Conservation (phyloP, 1,140 invertebrate species). For the Oedothorax gibbosus region DNA sequence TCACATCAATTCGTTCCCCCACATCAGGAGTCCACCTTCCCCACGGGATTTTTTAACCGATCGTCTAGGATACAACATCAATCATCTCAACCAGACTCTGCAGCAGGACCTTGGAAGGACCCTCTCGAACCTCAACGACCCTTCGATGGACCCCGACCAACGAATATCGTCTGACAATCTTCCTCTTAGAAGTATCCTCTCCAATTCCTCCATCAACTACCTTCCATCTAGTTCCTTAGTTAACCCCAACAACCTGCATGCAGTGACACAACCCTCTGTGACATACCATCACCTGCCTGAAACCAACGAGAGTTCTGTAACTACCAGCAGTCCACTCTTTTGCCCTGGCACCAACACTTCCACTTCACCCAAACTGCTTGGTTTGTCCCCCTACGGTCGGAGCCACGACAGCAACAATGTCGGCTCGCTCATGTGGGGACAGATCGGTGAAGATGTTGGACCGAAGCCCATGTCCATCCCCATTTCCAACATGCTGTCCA, state of each 20-base stretch:
- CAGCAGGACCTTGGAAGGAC: conserved; percentile 27
- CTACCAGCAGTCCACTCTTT: conserved; percentile 15
- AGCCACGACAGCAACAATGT: conserved; percentile 19
- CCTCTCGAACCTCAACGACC: conserved; percentile 25
- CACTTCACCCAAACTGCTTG: conserved; percentile 29
- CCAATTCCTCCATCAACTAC: conserved; percentile 10
- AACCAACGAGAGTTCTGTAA: background rate
- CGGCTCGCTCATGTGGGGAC: conserved; percentile 48
- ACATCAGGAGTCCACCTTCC: conserved; percentile 51
- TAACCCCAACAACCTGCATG: conserved; percentile 2
- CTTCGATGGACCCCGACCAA: background rate
- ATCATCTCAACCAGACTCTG: background rate
- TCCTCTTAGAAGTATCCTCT: conserved; percentile 36
- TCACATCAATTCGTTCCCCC: conserved; percentile 41
- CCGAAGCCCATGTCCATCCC: conserved; percentile 37
- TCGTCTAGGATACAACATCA: conserved; percentile 7
- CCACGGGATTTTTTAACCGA: conserved; percentile 27
- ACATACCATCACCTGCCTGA: conserved; percentile 54
- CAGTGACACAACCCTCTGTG: conserved; percentile 19
- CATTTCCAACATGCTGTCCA: conserved; percentile 14
- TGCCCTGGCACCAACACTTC: background rate
- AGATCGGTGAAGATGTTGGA: conserved; percentile 38
- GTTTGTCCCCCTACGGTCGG: conserved; percentile 28
- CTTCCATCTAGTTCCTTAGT: conserved; percentile 1
- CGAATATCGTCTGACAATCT: background rate